Conservation (phyloP, 2,113 vertebrate genomes). For the Panthera leo region DNA sequence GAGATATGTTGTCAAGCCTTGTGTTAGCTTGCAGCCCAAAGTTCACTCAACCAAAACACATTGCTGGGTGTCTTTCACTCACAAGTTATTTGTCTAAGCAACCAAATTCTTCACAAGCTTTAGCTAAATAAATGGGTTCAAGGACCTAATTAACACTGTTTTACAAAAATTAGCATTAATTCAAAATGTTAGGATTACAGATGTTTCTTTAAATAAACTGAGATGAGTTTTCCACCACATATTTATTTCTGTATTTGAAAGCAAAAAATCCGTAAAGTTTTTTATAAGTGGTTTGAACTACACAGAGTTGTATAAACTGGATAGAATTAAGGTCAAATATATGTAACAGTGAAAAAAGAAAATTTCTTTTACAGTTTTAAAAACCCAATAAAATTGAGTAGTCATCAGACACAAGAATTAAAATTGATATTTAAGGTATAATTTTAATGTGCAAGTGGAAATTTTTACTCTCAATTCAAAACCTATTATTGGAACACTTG, state of each 20-base stretch:
- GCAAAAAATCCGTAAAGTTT: not conserved
- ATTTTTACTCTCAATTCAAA: not conserved
- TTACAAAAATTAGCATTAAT: not conserved
- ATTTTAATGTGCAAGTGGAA: not conserved
- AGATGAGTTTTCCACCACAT: not conserved
- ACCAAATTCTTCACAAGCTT: not conserved
- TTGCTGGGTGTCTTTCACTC: not conserved
- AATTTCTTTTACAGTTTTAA: not conserved
- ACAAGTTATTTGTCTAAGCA: not conserved
- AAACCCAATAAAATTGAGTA: not conserved
- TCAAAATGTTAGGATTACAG: not conserved
- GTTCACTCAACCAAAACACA: not conserved
- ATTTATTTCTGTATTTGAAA: not conserved
- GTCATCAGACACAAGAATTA: not conserved
- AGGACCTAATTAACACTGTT: not conserved
- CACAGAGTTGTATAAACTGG: not conserved
- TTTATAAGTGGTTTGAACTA: not conserved
- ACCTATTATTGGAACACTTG: not conserved
- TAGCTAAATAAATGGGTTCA: slow-evolving; percentile 12
- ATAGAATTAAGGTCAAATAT: not conserved
- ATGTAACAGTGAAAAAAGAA: not conserved
- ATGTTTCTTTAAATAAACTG: not conserved
- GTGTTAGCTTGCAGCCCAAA: not conserved
- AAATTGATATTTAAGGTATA: not conserved
- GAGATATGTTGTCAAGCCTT: not conserved